Evolutionary conservation across 2,797 vertebrate species (phyloP), one percentile per base, ranked within the genome.

Genomic region (Atherinosoma microstoma): DNA sequence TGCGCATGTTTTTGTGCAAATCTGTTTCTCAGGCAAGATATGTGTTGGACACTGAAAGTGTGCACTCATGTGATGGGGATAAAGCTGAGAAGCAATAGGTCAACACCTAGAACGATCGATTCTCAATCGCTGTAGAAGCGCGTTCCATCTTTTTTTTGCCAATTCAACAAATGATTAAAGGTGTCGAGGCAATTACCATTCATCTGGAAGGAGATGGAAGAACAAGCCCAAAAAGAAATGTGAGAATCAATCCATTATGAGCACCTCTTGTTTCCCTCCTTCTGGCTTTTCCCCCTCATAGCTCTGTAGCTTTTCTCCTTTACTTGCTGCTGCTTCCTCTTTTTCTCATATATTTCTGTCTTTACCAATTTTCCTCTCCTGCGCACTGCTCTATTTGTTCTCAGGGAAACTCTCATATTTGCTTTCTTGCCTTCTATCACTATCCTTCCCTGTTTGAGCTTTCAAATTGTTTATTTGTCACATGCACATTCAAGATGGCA

Each of bases 141-240:
- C 89, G 92, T 93, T 92, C 75, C 87, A 78, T 79, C 64, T 82
- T 87, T 89, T 90, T 90, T 92, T 91, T 81, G 76, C 87, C 87
- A 89, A 92, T 92, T 92, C 85, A 90, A 93, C 91, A 91, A 90
- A 90, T 91, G 89, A 92, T 94, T 94, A 94, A 93, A 92, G 92
- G 87, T 82, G 79, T 88, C 77, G 84, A 89, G 83, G 85, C 90
- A 90, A 94, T 94, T 93, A 91, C 91, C 84, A 91, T 93, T 92
- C 83, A 90, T 92, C 90, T 92, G 79, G 78, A 86, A 88, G 83
- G 69, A 88, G 89, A 91, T 86, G 79, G 76, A 89, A 90, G 86
- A 91, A 87, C 85, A 82, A 84, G 76, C 78, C 85, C 80, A 89
- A 83, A 87, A 91, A 91, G 83, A 93, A 87, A 89, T 83, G 89